These are phyloP conservation scores for Atrina japonica DNA, from an alignment of 2,888 invertebrate genomes.

Conservation along the genomic window DNA sequence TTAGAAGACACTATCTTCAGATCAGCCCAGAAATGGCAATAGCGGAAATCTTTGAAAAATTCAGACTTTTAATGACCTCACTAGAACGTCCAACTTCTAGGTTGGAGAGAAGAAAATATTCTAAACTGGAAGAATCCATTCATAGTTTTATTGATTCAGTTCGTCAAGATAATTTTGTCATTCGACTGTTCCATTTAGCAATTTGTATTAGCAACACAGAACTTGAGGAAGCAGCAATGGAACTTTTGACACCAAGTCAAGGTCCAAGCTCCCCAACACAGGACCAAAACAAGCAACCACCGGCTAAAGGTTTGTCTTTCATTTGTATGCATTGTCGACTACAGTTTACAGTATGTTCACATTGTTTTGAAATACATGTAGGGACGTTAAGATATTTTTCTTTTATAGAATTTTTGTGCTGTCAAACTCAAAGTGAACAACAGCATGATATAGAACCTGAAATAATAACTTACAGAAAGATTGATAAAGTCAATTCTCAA, in stretches of 20 bases:
- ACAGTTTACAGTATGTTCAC: too few species aligned
- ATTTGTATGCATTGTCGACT: too few species aligned
- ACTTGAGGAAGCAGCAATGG: slow-evolving; percentile 64
- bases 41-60: slow-evolving; percentile 66
- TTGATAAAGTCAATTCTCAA: too few species aligned
- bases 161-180: slow-evolving; percentile 52
- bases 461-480: too few species aligned
- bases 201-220: slow-evolving; percentile 67
- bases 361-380: too few species aligned
- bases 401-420: too few species aligned
- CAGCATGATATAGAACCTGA: too few species aligned
- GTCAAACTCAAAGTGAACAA: too few species aligned
- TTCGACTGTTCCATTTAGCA: slow-evolving; percentile 67
- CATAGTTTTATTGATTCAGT: slow-evolving; percentile 55
- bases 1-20: slow-evolving; percentile 67
- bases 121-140: slow-evolving; percentile 29
- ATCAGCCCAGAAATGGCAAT: slow-evolving; percentile 65
- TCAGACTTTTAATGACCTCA: slow-evolving; percentile 47
- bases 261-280: slow-evolving; percentile 21
- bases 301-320: slow-evolving; percentile 36
- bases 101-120: slow-evolving; percentile 3
- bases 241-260: slow-evolving; percentile 51
- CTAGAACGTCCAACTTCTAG: slow-evolving; percentile 24
- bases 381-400: too few species aligned
- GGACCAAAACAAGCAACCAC: slow-evolving; percentile 37